Base-by-base conservation (phyloP, 2,888 invertebrate species). In the Metopia argyrocephala region DNA sequence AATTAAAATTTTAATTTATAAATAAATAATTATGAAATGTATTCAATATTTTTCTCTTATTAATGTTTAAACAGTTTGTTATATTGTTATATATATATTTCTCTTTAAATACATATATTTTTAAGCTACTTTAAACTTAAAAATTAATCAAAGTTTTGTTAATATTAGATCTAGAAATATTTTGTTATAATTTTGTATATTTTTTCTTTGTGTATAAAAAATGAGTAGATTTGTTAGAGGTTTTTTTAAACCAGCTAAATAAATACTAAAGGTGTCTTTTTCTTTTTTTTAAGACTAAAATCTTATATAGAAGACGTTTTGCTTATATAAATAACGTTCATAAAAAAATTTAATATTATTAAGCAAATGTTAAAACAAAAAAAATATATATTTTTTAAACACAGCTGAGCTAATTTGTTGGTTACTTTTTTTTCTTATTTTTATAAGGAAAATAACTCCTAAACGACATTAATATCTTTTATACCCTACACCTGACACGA, bases 221-320 rank as follows among this genome's bases (percentile, higher is more conserved):
- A 38, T 15, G 12, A 62, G 2, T n/a, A n/a, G n/a, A n/a, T n/a
- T n/a, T n/a, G 6, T 46, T 62, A 4, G 12, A 12, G 25, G 6
- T 48, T 48, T 48, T 27, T 48, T 56, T 38, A 28, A 21, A 84
- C 79, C 85, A 84, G 85, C 84, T 83, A 78, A 62, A 74, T 83
- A 86, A 88, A 87, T 87, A 88, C 84, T 85, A 59, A 57, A 25
- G 15, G 46, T 21, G n/a, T n/a, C n/a, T n/a, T n/a, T n/a, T n/a
- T n/a, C n/a, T n/a, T n/a, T 31, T 38, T 38, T 38, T 15, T 38
- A 15, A 4, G 2, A 1, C 38, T 59, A 0, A 69, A 81, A 78
- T 79, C 79, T 70, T 46, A 62, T 38, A 50, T 23, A 62, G 28
- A 62, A 74, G 25, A 62, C 12, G 45, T 46, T 56, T 38, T 59